A percentile compares a stretch with the other conserved stretches of the same genome.
Conservation (phyloP, 1,140 invertebrate species). For the Drosophila rhopaloa region DNA sequence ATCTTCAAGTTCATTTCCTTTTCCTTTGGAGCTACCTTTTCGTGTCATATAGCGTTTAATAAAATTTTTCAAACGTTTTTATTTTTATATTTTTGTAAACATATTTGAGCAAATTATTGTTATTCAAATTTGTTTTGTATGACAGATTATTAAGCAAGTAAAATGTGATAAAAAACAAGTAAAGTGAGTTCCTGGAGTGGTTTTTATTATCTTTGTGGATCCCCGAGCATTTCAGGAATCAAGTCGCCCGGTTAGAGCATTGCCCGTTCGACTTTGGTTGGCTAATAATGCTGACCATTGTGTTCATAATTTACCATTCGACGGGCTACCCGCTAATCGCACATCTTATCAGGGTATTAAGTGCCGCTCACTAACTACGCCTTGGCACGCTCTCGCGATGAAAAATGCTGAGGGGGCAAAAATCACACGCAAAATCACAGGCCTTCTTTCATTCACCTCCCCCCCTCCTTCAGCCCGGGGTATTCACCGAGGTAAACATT, state of each 20-base stretch:
- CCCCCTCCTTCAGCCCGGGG: conserved; percentile 17
- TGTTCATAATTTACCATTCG: conserved; percentile 59
- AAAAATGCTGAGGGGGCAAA: conserved; percentile 40
- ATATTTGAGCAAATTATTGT: too few species aligned
- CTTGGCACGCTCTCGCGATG: conserved; percentile 62
- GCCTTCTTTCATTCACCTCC: conserved; percentile 40
- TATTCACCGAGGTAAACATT: conserved; percentile 74
- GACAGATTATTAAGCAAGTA: too few species aligned
- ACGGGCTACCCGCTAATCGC: conserved; percentile 56
- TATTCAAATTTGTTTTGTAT: too few species aligned
- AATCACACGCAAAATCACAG: conserved; percentile 59
- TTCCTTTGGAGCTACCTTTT: too few species aligned
- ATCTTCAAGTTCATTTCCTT: too few species aligned
- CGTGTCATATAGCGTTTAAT: too few species aligned
- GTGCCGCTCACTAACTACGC: conserved; percentile 64
- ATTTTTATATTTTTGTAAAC: too few species aligned
- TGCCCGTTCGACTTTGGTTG: background rate
- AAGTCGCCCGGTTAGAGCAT: conserved; percentile 6
- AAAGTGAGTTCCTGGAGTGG: background rate
- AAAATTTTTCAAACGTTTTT: too few species aligned
- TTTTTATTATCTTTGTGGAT: background rate
- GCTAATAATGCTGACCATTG: conserved; percentile 27
- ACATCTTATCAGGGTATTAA: conserved; percentile 78
- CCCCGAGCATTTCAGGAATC: too few species aligned
- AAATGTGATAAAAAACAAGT: conserved; percentile 1